Conservation (phyloP, 2,113 vertebrate genomes). For the Craseonycteris thonglongyai region DNA sequence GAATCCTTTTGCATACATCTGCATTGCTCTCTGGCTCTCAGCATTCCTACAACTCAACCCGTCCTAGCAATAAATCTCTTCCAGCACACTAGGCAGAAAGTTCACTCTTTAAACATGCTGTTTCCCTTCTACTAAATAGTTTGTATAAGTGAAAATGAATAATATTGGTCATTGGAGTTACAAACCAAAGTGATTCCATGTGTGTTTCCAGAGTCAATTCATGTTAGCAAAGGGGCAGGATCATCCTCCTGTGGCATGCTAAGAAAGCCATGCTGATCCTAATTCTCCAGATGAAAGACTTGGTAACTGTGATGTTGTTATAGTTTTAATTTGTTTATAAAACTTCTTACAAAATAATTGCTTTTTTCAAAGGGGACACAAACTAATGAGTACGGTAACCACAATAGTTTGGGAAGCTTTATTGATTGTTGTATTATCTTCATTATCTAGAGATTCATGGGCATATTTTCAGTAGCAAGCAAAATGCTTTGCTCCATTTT, state of each 20-base stretch:
- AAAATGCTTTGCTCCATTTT: not conserved
- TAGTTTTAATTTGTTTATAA: not conserved
- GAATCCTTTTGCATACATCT: constrained; percentile 12
- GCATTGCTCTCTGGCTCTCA: constrained; percentile 30
- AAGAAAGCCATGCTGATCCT: not conserved
- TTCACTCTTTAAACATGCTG: not conserved
- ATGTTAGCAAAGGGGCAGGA: not conserved
- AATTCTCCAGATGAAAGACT: not conserved
- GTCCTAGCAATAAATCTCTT: constrained; percentile 57
- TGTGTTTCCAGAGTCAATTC: not conserved
- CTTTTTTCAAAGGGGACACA: not conserved
- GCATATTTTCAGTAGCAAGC: not conserved
- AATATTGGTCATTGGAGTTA: constrained; percentile 11
- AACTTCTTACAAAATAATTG: not conserved
- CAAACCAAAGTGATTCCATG: not conserved
- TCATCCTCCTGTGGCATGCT: not conserved
- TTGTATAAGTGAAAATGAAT: constrained; percentile 33
- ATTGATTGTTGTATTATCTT: not conserved
- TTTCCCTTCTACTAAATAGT: constrained; percentile 14
- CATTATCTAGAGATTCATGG: not conserved
- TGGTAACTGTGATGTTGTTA: not conserved
- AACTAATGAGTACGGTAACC: not conserved
- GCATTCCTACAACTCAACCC: constrained; percentile 14
- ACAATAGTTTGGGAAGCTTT: not conserved
- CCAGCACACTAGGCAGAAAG: not conserved